These are phyloP conservation scores for Hypsopygia costalis DNA, from an alignment of 2,888 invertebrate species.

Conservation along the genomic window DNA sequence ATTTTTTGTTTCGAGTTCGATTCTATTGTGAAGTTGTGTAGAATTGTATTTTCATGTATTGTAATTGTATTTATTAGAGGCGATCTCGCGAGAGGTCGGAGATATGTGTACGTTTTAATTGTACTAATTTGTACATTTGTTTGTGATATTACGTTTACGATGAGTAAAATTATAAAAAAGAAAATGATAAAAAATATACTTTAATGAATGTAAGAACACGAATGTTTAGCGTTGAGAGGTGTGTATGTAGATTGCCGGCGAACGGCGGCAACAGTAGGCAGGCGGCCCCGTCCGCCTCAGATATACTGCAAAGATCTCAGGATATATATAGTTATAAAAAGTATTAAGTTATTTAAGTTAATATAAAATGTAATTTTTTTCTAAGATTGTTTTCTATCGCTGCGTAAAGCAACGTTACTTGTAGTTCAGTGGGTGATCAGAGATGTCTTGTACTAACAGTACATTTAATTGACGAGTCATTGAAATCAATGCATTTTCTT, in stretches of 20 bases:
- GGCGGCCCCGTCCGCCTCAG: slow-evolving; percentile 27
- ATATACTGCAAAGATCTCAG: slow-evolving; percentile 75
- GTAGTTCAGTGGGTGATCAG: slow-evolving; percentile 55
- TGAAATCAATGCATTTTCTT: slow-evolving; percentile 66
- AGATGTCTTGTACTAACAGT: slow-evolving; percentile 52
- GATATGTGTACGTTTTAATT: slow-evolving; percentile 72
- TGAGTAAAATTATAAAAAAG: slow-evolving; percentile 66
- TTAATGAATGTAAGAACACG: slow-evolving; percentile 69
- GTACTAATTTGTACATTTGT: slow-evolving; percentile 80
- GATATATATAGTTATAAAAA: slow-evolving; percentile 76
- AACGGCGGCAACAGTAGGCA: slow-evolving; percentile 36
- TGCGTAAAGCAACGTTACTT: slow-evolving; percentile 44
- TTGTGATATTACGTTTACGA: slow-evolving; percentile 82
- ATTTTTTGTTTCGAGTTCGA: slow-evolving; percentile 75
- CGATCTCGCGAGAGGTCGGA: slow-evolving; percentile 54
- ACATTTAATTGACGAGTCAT: slow-evolving; percentile 48
- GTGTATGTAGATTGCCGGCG: no score
- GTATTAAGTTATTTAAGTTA: slow-evolving; percentile 81
- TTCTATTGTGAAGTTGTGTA: slow-evolving; percentile 76
- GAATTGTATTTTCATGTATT: slow-evolving; percentile 70
- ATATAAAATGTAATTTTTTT: slow-evolving; percentile 75
- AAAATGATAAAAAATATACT: slow-evolving; percentile 64
- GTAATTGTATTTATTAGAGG: slow-evolving; percentile 74
- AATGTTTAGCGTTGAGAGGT: slow-evolving; percentile 51
- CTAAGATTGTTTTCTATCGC: slow-evolving; percentile 72